Conservation (phyloP, 53 echinoderm and acorn worm species). For the Actinopyga echinites region DNA sequence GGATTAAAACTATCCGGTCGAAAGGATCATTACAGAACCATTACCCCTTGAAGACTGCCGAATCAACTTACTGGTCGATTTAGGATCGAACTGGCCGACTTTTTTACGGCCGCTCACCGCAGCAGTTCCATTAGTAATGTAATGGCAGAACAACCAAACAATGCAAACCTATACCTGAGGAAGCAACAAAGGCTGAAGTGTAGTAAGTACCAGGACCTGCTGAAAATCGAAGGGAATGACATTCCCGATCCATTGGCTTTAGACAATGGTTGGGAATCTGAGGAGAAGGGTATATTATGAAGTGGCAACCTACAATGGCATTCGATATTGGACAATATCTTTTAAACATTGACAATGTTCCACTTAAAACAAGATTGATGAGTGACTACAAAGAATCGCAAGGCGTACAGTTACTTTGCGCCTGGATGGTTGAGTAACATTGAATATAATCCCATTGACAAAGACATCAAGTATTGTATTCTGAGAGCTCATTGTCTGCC, state of each 20-base stretch:
- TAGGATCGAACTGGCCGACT: too few species aligned
- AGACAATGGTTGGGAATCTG: conserved; percentile 35
- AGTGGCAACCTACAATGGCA: conserved; percentile 58
- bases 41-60: too few species aligned
- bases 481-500: conserved; percentile 38
- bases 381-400: conserved; percentile 52
- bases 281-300: not conserved
- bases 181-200: too few species aligned
- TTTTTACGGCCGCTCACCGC: too few species aligned
- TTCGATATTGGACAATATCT: conserved; percentile 47
- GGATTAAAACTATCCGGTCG: too few species aligned
- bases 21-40: too few species aligned
- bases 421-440: conserved; percentile 52
- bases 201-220: too few species aligned
- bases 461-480: conserved; percentile 18
- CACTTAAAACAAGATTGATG: conserved; percentile 40
- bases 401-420: conserved; percentile 56
- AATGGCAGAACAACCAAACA: too few species aligned
- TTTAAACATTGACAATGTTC: conserved; percentile 35
- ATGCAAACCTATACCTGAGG: too few species aligned
- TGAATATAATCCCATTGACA: not conserved
- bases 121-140: too few species aligned
- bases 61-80: too few species aligned
- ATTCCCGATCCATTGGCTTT: too few species aligned
- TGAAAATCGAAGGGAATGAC: not conserved